Base-by-base conservation (phyloP, 92 coral and sea anemone genomes). In the Porites cylindrica region DNA sequence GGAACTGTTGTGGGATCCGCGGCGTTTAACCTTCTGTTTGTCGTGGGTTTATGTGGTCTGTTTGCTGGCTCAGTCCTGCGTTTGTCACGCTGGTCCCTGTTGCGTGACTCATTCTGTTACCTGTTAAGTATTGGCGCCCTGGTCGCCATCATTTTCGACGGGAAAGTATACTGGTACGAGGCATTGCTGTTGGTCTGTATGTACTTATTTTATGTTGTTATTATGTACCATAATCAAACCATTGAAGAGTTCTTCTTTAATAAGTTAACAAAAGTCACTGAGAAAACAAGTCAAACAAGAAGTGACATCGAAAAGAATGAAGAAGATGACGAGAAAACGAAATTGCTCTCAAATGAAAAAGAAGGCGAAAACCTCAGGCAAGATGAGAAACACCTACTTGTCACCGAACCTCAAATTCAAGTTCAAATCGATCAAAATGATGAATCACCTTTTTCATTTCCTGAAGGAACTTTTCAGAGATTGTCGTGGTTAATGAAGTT, bases 1-100 rank as follows among this genome's bases (percentile, higher is more conserved):
- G 97, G 97, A 18, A 94, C 97, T 65, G 85, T 94, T 11, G 97
- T 94, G 1, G 97, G 97, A 9, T 94, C 97, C 43, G 97, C 97
- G 43, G 97, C 92, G 24, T 94, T 94, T 76, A 94, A 94, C 75
- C 86, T 94, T 72, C 89, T 94, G 53, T 94, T 94, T 83, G 89
- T 94, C 21, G 93, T 91, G 47, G 90, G 93, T 3, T 80, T 91
- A 16, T 94, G 97, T 82, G 97, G 95, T 21, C 7, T 94, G 43
- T 94, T 89, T 73, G 91, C 95, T 75, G 95, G 97, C 64, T 63
- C 91, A n/a, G 85, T 80, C 10, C 90, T 94, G 4, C 82, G 76
- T 14, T 65, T 94, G 66, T 84, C 92, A 66, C 90, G 93, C 82
- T 94, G 97, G 97, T 95, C 97, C 8, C 65, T 94, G 63, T 63